Evolutionary conservation across 2,113 vertebrate species (phyloP), one percentile per base, ranked within the genome.

Genomic region (Abramis brama): DNA sequence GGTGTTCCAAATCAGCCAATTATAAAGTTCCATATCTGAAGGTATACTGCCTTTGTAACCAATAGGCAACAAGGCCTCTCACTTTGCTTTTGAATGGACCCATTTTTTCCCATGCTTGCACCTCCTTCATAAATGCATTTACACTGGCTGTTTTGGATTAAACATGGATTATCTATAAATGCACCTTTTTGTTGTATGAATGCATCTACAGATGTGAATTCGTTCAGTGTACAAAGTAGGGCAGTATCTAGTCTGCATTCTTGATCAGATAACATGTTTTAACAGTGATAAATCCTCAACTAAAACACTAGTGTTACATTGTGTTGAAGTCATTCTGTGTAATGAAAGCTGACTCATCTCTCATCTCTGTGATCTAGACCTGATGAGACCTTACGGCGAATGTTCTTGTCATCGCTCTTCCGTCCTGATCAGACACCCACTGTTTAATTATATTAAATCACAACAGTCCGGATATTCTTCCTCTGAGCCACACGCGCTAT

Each of bases 381-480:
- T 82, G 78, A 66, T 9, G 43, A 68, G 60, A 81, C 79, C 79
- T 64, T 45, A 66, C n/a, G 17, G 27, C 7, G 13, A 50, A 15
- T 85, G 59, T 77, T 57, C 78, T 84, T 68, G 70, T 73, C 85
- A 87, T 84, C 83, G 43, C 84, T 70, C 30, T 43, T 71, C 45
- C 15, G 9, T 52, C 62, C 62, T 50, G 25, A 77, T 79, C 64
- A 52, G 52, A 33, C 68, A 39, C 76, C n/a, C 59, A 62, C 76
- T 45, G 78, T 59, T 82, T 75, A 64, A 70, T 66, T 68, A 73
- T 87, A 82, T 86, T 86, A 78, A 88, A 86, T 86, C 82, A 33
- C 45, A 21, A 33, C 43, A 12, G 19, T 30, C 50, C 39, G 52
- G 86, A 86, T 81, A 76, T 77, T 73, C 86, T 73, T 84, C 81